Percentiles rank a stretch among this genome's conserved stretches.
These are phyloP conservation scores for Elegia similella DNA, from an alignment of 2,888 invertebrate genomes.

Conservation along the genomic window DNA sequence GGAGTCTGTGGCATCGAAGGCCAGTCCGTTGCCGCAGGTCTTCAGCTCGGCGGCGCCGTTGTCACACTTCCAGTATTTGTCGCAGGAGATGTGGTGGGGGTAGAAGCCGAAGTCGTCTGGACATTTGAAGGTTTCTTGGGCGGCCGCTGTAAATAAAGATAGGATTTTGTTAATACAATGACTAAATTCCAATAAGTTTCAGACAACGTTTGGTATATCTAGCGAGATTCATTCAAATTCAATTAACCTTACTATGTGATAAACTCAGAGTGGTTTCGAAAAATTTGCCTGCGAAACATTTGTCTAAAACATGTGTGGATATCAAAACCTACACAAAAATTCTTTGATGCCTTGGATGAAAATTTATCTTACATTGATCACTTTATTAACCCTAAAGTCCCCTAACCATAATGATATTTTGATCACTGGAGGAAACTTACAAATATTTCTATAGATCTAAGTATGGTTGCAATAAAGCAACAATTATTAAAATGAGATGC, in stretches of 20 bases:
- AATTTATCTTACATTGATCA: no score
- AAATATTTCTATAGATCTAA: neutral
- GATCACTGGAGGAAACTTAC: neutral
- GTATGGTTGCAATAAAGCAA: neutral
- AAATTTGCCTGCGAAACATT: no score
- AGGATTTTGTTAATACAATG: neutral
- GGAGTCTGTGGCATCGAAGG: slow-evolving; percentile 93
- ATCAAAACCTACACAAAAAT: no score
- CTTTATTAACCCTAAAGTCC: no score
- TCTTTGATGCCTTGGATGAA: no score
- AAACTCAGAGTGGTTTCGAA: no score
- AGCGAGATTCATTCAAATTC: no score
- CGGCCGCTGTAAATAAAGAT: slow-evolving; percentile 81
- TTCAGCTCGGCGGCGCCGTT: slow-evolving; percentile 93
- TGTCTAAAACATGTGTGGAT: no score
- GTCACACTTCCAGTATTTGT: slow-evolving; percentile 98
- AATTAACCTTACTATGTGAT: no score
- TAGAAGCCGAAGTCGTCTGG: slow-evolving; percentile 97
- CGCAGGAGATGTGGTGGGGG: slow-evolving; percentile 93
- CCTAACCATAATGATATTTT: neutral
- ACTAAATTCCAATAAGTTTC: neutral
- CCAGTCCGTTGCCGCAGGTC: slow-evolving; percentile 96
- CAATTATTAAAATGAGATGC: slow-evolving; percentile 16
- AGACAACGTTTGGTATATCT: no score
- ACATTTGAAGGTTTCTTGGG: slow-evolving; percentile 94